These are phyloP conservation scores for Crotalus viridis DNA, from an alignment of 2,113 vertebrate species.

Conservation along the genomic window DNA sequence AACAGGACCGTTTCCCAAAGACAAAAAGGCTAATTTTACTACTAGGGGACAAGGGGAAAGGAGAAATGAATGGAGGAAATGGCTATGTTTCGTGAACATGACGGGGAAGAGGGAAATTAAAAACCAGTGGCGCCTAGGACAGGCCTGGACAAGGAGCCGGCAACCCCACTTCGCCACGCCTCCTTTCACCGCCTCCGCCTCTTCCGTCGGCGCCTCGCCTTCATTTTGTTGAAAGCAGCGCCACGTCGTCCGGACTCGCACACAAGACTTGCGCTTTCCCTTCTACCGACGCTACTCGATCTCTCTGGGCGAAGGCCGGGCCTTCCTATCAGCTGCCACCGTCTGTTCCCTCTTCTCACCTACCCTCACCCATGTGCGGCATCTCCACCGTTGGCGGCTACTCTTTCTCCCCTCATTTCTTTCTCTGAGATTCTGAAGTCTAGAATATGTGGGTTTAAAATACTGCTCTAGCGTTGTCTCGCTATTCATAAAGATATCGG, in stretches of 20 bases:
- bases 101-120: neutral
- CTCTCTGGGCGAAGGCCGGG: slow-evolving; percentile 55
- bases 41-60: neutral
- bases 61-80: neutral
- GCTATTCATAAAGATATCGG: neutral
- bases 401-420: neutral
- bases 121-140: too few relatives aligned
- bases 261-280: slow-evolving; percentile 6
- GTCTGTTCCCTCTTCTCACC: neutral
- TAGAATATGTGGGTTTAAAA: neutral
- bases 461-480: neutral
- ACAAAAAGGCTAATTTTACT: neutral
- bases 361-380: neutral
- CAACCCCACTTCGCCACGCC: too few relatives aligned
- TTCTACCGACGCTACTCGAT: slow-evolving; percentile 38
- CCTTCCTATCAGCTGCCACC: neutral
- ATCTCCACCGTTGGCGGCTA: neutral
- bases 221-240: neutral
- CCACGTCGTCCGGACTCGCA: neutral
- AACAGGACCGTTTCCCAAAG: neutral
- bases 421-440: neutral
- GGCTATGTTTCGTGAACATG: neutral
- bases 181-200: neutral
- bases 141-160: neutral
- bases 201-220: neutral